These are phyloP conservation scores for Poeciliopsis turrubarensis DNA, from an alignment of 2,113 vertebrate genomes.

Conservation along the genomic window DNA sequence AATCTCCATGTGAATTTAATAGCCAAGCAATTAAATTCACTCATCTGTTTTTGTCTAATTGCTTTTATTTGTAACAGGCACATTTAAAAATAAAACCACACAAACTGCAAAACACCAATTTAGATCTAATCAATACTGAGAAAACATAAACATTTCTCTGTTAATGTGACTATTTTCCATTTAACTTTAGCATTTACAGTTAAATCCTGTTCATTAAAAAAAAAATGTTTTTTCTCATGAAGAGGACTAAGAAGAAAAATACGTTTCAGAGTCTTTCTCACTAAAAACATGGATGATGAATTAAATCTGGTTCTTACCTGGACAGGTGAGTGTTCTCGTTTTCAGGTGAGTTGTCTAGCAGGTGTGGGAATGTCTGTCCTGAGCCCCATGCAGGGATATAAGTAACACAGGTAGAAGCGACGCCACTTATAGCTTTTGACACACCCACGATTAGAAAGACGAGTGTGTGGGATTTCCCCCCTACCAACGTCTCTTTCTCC, in stretches of 20 bases:
- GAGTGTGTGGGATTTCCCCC: constrained; percentile 17
- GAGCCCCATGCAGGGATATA: constrained; percentile 54
- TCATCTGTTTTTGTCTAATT: background rate
- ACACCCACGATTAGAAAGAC: constrained; percentile 66
- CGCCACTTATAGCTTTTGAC: constrained; percentile 59
- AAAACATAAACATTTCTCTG: background rate
- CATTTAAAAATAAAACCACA: background rate
- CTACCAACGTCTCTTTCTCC: background rate
- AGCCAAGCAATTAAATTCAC: background rate
- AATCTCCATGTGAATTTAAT: too few species aligned
- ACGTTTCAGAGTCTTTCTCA: background rate
- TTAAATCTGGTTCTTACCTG: constrained; percentile 62
- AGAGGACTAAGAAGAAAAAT: background rate
- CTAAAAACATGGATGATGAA: background rate
- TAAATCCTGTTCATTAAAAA: background rate
- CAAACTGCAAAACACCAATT: background rate
- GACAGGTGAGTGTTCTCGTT: constrained; percentile 20
- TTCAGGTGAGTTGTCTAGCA: constrained; percentile 53
- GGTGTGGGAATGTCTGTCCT: constrained; percentile 40
- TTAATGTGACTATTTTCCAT: background rate
- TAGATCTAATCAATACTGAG: background rate
- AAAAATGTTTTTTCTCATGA: background rate
- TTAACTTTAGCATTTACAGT: background rate
- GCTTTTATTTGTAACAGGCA: background rate
- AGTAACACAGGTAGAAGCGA: constrained; percentile 57